Conservation (phyloP, 2,888 invertebrate genomes). For the Gandaritis pyraliata region DNA sequence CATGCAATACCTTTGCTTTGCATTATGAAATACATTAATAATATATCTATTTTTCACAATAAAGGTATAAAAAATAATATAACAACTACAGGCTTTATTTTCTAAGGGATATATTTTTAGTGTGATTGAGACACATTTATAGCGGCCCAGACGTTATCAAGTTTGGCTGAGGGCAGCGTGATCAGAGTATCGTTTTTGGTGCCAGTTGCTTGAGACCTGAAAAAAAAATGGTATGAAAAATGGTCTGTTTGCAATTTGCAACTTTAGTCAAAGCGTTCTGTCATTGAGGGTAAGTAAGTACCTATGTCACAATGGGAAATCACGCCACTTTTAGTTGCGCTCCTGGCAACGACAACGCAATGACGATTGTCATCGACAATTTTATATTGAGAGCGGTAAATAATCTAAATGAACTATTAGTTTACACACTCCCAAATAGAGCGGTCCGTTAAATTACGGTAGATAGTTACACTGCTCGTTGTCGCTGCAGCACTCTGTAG, state of each 20-base stretch:
- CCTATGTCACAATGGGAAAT: background rate
- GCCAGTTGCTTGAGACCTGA: conserved; percentile 71
- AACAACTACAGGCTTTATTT: background rate
- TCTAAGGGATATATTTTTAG: conserved; percentile 40
- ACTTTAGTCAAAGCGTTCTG: no score
- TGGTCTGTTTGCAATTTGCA: no score
- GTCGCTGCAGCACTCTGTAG: no score
- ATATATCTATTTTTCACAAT: conserved; percentile 7
- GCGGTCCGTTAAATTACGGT: no score
- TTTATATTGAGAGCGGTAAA: background rate
- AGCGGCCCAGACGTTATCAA: conserved; percentile 74
- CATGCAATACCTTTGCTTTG: no score
- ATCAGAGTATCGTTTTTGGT: conserved; percentile 68
- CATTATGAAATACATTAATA: conserved; percentile 10
- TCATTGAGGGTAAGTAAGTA: no score
- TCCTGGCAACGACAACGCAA: background rate
- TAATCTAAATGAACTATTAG: no score
- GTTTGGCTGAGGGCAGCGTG: conserved; percentile 62
- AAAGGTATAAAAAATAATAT: background rate
- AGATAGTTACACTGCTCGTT: no score
- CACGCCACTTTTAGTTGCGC: background rate
- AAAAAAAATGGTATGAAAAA: background rate
- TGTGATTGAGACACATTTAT: conserved; percentile 75
- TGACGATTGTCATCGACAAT: background rate
- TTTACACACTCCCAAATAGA: no score